Evolutionary conservation across 2,888 invertebrate species (phyloP).

Genomic region (Teleogryllus oceanicus): DNA sequence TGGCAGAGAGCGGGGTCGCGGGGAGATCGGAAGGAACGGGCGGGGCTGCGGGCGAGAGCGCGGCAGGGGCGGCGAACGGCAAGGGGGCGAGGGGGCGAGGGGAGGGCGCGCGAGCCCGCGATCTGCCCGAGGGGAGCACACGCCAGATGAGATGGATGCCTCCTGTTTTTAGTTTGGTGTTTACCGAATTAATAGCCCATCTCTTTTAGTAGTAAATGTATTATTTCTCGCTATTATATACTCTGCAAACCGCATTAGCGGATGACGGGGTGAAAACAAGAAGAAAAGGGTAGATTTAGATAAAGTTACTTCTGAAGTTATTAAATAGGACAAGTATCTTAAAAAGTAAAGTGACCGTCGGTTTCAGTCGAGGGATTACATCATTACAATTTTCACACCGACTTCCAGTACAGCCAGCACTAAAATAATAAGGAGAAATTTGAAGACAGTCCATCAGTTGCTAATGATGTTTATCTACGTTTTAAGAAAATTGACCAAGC

Average conservation of each 20-base stretch:
- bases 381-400: too few relatives aligned
- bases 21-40: neutral
- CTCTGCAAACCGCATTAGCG: neutral
- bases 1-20: neutral
- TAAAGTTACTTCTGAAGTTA: neutral
- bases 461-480: too few relatives aligned
- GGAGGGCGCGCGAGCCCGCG: neutral
- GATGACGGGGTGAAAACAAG: slow-evolving; percentile 4
- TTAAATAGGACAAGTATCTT: neutral
- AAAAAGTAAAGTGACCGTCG: too few relatives aligned
- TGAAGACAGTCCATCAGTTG: too few relatives aligned
- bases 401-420: too few relatives aligned
- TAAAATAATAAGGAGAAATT: too few relatives aligned
- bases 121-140: neutral
- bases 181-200: slow-evolving; percentile 37
- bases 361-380: too few relatives aligned
- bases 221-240: slow-evolving; percentile 36
- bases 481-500: too few relatives aligned
- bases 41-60: neutral
- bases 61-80: neutral
- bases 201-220: slow-evolving; percentile 36
- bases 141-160: slow-evolving; percentile 4
- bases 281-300: slow-evolving; percentile 19
- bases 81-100: neutral
- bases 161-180: slow-evolving; percentile 35